These are phyloP conservation scores for Augochlora pura DNA, from an alignment of 1,140 invertebrate genomes.

Conservation along the genomic window DNA sequence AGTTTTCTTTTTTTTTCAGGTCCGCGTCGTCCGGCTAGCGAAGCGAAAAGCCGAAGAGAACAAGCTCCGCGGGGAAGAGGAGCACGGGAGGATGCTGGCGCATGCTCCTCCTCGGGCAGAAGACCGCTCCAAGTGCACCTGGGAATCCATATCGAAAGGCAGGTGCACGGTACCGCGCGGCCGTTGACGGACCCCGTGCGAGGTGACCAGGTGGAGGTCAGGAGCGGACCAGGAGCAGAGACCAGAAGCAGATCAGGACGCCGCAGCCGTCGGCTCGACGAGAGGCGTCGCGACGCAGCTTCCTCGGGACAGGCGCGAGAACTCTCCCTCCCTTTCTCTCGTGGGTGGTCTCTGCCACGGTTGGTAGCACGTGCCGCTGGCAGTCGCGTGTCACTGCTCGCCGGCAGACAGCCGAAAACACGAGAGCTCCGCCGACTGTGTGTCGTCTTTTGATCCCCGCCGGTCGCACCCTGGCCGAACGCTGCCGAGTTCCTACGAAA, in stretches of 20 bases:
- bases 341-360: not conserved
- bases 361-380: conserved; percentile 45
- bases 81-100: conserved; percentile 35
- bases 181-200: conserved; percentile 9
- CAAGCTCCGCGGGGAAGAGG: not conserved
- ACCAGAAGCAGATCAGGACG: too few species aligned
- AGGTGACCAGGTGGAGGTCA: not conserved
- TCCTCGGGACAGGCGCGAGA: conserved; percentile 6
- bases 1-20: not conserved
- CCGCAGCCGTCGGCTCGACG: too few species aligned
- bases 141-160: conserved; percentile 50
- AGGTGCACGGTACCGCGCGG: conserved; percentile 9
- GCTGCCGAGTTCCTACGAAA: too few species aligned
- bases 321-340: not conserved
- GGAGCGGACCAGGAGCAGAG: too few species aligned
- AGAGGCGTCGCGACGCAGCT: conserved; percentile 26
- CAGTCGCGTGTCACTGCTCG: conserved; percentile 50
- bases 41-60: not conserved
- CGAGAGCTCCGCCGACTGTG: too few species aligned
- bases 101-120: conserved; percentile 53
- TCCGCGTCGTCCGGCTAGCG: too few species aligned
- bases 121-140: conserved; percentile 26
- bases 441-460: too few species aligned
- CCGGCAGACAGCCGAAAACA: not conserved
- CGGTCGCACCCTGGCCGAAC: too few species aligned